A percentile compares a stretch with the other conserved stretches of the same genome.
Conservation (phyloP, 2,888 invertebrate species). For the Euproctis similis region DNA sequence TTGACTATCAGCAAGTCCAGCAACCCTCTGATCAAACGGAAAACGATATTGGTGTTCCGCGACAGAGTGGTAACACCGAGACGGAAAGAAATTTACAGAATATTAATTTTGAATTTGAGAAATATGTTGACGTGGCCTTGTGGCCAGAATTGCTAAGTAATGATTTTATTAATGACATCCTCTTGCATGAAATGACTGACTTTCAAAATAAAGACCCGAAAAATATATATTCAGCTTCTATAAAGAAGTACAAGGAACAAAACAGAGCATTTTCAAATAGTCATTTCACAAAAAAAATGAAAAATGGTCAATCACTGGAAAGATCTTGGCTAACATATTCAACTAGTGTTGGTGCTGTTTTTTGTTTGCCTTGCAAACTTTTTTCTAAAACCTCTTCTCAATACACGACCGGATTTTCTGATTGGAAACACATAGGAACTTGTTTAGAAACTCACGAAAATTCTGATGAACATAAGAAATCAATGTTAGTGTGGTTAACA, state of each 20-base stretch:
- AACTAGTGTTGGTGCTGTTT: not conserved
- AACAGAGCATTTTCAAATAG: slow-evolving; percentile 12
- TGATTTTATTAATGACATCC: slow-evolving; percentile 8
- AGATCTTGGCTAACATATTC: slow-evolving; percentile 4
- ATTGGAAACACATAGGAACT: slow-evolving; percentile 8
- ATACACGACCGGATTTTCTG: slow-evolving; percentile 10
- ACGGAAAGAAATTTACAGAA: not conserved
- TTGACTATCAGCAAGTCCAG: not conserved
- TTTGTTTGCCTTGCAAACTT: slow-evolving; percentile 1
- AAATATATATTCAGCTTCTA: slow-evolving; percentile 5
- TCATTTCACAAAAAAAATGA: slow-evolving; percentile 6
- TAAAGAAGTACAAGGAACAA: slow-evolving; percentile 16
- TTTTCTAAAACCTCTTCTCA: slow-evolving; percentile 5
- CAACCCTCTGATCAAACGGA: not conserved
- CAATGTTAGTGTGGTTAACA: slow-evolving; percentile 7
- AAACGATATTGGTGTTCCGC: not conserved
- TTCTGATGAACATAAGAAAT: slow-evolving; percentile 10
- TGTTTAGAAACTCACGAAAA: slow-evolving; percentile 3
- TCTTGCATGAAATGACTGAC: slow-evolving; percentile 8
- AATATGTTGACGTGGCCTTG: slow-evolving; percentile 6
- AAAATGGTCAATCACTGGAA: not conserved
- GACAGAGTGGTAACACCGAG: not conserved
- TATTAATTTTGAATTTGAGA: slow-evolving; percentile 9
- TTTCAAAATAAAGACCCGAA: slow-evolving; percentile 14
- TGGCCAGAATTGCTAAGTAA: slow-evolving; percentile 6